Evolutionary conservation across 35 echinoderm and acorn worm species (phyloP), one percentile per base, ranked within the genome.

Genomic region (Eucidaris tribuloides): DNA sequence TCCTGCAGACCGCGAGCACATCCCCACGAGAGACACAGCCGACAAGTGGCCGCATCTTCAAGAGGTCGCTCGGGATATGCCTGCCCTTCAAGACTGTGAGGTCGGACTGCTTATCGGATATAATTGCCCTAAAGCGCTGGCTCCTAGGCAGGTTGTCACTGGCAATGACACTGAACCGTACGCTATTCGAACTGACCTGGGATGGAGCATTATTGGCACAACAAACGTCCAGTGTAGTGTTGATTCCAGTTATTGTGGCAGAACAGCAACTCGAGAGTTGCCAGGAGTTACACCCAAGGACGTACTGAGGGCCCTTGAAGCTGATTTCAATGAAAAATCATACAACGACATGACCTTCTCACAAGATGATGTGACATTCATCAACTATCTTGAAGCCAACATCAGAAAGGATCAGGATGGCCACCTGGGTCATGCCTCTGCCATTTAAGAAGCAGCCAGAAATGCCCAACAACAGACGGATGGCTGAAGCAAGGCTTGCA

Each of bases 11-110:
- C 14, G 82, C 2, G 5, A 32, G 3, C 82, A 84, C 25, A 84
- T 84, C 41, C 82, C 62, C 4, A 84, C 82, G 4, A 41, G 52
- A 39, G 23, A 42, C 37, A 84, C 58, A 22, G 82, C 82, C 5
- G 58, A 63, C 31, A 72, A 84, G 42, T 84, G 82, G 82, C 82
- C 59, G 15, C 82, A 84, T 68, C 42, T 84, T 46, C 56, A 84
- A 50, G 58, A 52, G 32, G 27, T 84, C 6, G 82, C 82, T 46
- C 56, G 39, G 4, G 56, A 70, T 2, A 61, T 46, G 34, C 20
- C 60, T 6, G 29, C 82, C 32, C 82, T 82, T 6, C 77, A 79
- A 57, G 77, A 34, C 4, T 79, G 77, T 38, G 80, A 82, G 38
- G 58, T 82, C 19, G 80, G 80, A 18, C 24, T 82, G 32, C 31